Base-by-base conservation (phyloP, 1,140 invertebrate species). In the Lordiphosa mommai region DNA sequence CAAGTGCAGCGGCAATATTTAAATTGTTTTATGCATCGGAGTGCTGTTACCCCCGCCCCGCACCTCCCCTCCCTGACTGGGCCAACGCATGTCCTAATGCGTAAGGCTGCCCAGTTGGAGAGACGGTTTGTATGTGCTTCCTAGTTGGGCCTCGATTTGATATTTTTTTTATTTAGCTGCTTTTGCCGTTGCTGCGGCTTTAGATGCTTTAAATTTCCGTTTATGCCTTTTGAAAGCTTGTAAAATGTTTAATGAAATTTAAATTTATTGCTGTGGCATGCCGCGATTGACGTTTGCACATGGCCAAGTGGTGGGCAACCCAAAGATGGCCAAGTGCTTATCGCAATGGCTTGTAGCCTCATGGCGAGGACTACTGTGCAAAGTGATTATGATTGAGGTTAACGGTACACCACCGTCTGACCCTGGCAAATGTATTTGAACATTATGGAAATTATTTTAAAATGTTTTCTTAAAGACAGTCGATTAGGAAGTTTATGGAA, bases 171-270 rank as follows among this genome's bases (percentile, higher is more conserved):
- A 10, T 23, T 47, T 6, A 7, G 46, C 33, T 48, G 43, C 23
- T 23, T 38, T 23, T 38, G 41, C 34, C 43, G 49, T 32, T 51
- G 46, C 36, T 52, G 43, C 53, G 33, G 3, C 63, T 58, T 43
- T 73, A 57, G 55, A 60, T 76, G 76, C 74, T 67, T 80, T 76
- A 82, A 82, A 82, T 85, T 72, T 79, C 68, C 68, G 80, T 85
- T 84, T 85, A 84, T 84, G 79, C 77, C 72, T 84, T 84, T 72
- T 72, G 79, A 84, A 71, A 63, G 77, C 77, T 82, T 84, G 77
- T 84, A 77, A 84, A 84, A 84, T 85, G 77, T 84, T 85, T 70
- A 84, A 85, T 85, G 80, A 84, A 84, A 84, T 77, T 85, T 59
- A 77, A 84, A 84, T 84, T 84, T 84, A 84, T 84, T 84, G 68